phyloP scores from a whole-genome alignment of 2,113 vertebrate genomes.

The Leuciscus idus region DNA sequence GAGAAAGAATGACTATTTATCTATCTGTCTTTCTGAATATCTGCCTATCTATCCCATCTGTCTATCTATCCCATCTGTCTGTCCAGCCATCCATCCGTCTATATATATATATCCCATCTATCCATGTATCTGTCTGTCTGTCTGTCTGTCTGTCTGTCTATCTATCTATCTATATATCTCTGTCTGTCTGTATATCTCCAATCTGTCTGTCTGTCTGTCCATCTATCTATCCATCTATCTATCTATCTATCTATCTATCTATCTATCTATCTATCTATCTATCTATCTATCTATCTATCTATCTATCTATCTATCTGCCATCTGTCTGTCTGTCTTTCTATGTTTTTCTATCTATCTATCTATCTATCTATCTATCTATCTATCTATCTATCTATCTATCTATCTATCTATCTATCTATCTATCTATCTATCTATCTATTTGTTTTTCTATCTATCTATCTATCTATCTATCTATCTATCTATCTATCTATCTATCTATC shows the following conservation, averaged over 20 bases:
- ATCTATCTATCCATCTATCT: neutral
- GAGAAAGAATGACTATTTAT: neutral
- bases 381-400: neutral
- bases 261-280: neutral
- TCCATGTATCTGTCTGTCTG: neutral
- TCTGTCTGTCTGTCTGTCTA: neutral
- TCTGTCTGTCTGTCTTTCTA: neutral
- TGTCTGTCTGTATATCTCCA: no score
- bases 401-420: neutral
- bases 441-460: neutral
- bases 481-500: neutral
- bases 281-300: neutral
- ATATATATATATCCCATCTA: no score
- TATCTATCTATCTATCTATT: accelerated
- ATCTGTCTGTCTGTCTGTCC: neutral
- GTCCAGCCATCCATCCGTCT: no score
- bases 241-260: neutral
- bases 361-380: neutral
- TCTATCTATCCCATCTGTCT: no score
- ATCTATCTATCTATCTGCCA: neutral
- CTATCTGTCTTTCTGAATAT: neutral
- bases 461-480: neutral
- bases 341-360: neutral
- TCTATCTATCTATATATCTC: neutral
- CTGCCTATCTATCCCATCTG: neutral